Percentiles rank a stretch among this genome's conserved stretches.
Evolutionary conservation across 2,113 vertebrate species (phyloP).

Genomic region (human (Homo sapiens)): DNA sequence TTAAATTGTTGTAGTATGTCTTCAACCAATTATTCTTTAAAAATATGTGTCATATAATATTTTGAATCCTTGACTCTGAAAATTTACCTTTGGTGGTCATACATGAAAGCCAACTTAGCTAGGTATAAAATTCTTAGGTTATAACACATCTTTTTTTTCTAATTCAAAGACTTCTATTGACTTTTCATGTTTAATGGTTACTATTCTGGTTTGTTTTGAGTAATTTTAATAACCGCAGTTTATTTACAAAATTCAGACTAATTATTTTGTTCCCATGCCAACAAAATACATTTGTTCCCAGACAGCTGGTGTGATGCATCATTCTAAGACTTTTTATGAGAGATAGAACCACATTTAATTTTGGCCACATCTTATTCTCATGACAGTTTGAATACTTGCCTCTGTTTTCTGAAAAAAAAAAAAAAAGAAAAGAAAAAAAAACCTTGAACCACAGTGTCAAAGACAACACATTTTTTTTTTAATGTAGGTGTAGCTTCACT

Average conservation of each 20-base stretch:
- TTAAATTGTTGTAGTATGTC: neutral
- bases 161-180: slow-evolving; percentile 82
- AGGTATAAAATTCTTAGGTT: slow-evolving; percentile 27
- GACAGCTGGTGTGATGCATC: slow-evolving; percentile 78
- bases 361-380: slow-evolving; percentile 77
- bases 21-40: neutral
- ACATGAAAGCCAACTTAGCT: slow-evolving; percentile 5
- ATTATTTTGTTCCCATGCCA: slow-evolving; percentile 84
- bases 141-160: neutral
- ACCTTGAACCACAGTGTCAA: neutral
- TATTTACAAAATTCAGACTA: slow-evolving; percentile 82
- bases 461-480: neutral
- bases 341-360: slow-evolving; percentile 61
- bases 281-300: slow-evolving; percentile 84
- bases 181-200: slow-evolving; percentile 82
- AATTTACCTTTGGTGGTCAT: neutral
- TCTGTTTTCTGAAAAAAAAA: slow-evolving; percentile 43
- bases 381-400: slow-evolving; percentile 38
- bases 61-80: neutral
- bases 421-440: neutral
- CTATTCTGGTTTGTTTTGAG: slow-evolving; percentile 80
- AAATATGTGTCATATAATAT: neutral
- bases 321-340: slow-evolving; percentile 69
- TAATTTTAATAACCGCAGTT: slow-evolving; percentile 82
- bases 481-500: neutral